Percentiles rank a stretch among this genome's conserved stretches.
phyloP scores from a whole-genome alignment of 1,140 invertebrate species.

The Diorhabda carinulata region DNA sequence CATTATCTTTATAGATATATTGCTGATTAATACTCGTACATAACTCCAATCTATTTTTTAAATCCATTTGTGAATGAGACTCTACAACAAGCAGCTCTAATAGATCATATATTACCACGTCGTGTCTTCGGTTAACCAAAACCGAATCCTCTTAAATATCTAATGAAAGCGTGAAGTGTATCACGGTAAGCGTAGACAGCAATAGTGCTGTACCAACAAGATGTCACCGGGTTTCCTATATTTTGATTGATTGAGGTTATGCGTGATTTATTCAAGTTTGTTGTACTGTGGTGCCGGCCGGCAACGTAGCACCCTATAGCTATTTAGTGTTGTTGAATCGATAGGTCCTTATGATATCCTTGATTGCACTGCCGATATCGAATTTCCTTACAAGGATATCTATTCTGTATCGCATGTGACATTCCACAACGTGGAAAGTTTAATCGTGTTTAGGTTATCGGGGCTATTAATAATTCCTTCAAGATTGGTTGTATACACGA shows the following conservation, averaged over 20 bases:
- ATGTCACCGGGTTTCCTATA: constrained; percentile 10
- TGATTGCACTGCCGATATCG: not conserved
- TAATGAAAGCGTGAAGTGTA: not conserved
- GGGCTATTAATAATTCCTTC: not conserved
- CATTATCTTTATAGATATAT: too few species aligned
- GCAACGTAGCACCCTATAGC: not conserved
- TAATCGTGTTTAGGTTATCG: constrained; percentile 2
- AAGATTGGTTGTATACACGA: not conserved
- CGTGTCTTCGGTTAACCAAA: too few species aligned
- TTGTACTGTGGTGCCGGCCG: not conserved
- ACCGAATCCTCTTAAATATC: too few species aligned
- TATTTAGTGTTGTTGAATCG: constrained; percentile 9
- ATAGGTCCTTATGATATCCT: constrained; percentile 6
- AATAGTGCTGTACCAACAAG: constrained; percentile 10
- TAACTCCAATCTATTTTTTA: too few species aligned
- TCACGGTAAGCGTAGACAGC: not conserved
- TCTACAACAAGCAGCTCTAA: too few species aligned
- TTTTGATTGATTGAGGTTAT: constrained; percentile 14
- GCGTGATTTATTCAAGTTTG: constrained; percentile 6
- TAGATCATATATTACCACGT: too few species aligned
- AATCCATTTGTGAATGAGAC: too few species aligned
- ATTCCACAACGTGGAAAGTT: constrained; percentile 2
- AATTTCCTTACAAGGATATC: constrained; percentile 4
- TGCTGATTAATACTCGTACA: too few species aligned
- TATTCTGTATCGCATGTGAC: constrained; percentile 1